Evolutionary conservation across 2,797 vertebrate genomes (phyloP).

Genomic region (Diplodus puntazzo): DNA sequence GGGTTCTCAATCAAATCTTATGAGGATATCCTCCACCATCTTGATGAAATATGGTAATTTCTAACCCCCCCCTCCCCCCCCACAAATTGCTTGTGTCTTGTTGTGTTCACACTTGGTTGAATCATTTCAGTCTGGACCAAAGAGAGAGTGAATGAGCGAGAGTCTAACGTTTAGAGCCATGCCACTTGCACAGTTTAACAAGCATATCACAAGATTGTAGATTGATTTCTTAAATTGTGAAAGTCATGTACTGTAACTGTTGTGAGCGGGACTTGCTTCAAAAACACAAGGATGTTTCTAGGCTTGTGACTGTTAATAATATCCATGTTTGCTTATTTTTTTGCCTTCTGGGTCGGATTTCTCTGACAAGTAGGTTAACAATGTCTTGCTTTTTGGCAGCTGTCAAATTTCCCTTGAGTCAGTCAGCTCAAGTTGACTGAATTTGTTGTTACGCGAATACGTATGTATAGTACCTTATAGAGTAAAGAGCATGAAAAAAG

Average conservation of each 20-base stretch:
- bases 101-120: background rate
- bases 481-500: background rate
- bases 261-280: background rate
- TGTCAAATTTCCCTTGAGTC: conserved; percentile 18
- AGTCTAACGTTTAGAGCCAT: background rate
- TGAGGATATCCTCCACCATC: no score
- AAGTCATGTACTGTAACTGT: background rate
- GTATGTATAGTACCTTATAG: conserved; percentile 1
- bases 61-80: no score
- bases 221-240: background rate
- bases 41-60: no score
- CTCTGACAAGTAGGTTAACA: conserved; percentile 14
- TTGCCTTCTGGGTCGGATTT: background rate
- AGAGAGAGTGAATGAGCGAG: background rate
- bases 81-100: no score
- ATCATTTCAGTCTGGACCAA: background rate
- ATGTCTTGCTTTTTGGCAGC: conserved; percentile 22
- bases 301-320: background rate
- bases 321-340: conserved; percentile 5
- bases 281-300: background rate
- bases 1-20: no score
- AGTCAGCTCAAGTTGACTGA: conserved; percentile 9
- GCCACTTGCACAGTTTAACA: background rate
- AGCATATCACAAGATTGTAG: background rate
- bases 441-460: background rate